Evolutionary conservation across 35 echinoderm and acorn worm genomes (phyloP).

Genomic region (Stichopus chloronotus): DNA sequence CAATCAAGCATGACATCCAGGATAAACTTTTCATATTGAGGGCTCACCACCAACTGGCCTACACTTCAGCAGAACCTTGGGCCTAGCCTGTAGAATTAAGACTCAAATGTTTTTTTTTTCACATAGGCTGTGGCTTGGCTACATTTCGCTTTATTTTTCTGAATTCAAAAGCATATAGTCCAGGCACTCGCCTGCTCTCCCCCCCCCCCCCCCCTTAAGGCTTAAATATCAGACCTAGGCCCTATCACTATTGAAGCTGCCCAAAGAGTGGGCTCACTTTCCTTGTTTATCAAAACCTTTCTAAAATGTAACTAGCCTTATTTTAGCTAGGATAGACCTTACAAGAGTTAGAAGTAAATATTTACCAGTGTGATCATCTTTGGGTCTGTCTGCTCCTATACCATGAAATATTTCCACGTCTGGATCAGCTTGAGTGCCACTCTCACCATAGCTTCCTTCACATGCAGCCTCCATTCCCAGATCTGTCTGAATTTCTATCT

Average conservation of each 20-base stretch:
- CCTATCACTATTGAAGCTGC: no score
- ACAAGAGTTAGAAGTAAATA: background rate
- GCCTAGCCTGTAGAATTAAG: no score
- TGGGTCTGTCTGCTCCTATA: background rate
- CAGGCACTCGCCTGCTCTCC: background rate
- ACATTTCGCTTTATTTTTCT: no score
- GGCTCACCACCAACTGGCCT: background rate
- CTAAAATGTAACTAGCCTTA: no score
- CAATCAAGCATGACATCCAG: background rate
- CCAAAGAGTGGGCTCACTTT: no score
- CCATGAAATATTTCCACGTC: slow-evolving; percentile 17
- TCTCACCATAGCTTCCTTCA: background rate
- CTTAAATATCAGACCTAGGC: background rate
- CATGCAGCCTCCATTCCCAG: background rate
- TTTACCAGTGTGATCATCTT: background rate
- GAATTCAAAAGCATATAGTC: background rate
- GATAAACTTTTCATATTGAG: background rate
- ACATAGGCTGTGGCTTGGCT: no score
- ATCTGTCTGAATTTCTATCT: slow-evolving; percentile 10
- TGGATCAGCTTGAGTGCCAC: background rate
- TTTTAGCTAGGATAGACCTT: no score
- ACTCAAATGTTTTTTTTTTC: no score
- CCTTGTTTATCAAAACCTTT: no score
- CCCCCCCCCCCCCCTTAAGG: no score
- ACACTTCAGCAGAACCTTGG: no score